phyloP scores from a whole-genome alignment of 2,888 invertebrate genomes.

The Rhodophaea formosa region DNA sequence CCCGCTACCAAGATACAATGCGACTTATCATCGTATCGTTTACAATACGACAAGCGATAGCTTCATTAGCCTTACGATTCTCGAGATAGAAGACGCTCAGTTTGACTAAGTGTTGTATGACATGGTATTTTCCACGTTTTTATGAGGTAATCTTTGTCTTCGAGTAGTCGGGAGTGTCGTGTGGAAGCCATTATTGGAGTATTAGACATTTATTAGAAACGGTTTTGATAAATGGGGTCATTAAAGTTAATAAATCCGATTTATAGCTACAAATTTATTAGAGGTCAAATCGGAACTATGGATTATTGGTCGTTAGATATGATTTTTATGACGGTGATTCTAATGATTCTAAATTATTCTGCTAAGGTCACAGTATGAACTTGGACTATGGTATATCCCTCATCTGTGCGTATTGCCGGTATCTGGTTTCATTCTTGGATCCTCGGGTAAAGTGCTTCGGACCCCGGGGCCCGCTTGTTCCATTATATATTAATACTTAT shows the following conservation, averaged over 20 bases:
- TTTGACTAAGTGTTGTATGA: slow-evolving; percentile 5
- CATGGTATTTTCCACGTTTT: slow-evolving; percentile 5
- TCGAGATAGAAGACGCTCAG: slow-evolving; percentile 2
- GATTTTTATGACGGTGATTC: too few relatives aligned
- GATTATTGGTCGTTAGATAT: too few relatives aligned
- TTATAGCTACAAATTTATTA: too few relatives aligned
- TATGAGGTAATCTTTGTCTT: slow-evolving; percentile 3
- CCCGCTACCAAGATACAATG: background rate
- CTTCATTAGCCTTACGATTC: background rate
- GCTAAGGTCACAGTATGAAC: too few relatives aligned
- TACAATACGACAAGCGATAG: background rate
- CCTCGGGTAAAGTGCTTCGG: too few relatives aligned
- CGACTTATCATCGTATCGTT: background rate
- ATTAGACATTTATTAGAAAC: slow-evolving; percentile 1
- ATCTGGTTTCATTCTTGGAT: too few relatives aligned
- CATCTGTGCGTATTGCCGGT: too few relatives aligned
- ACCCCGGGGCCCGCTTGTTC: too few relatives aligned
- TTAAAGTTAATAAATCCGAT: background rate
- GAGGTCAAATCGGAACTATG: too few relatives aligned
- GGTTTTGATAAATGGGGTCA: background rate
- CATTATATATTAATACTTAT: too few relatives aligned
- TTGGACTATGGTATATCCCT: too few relatives aligned
- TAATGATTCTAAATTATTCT: too few relatives aligned
- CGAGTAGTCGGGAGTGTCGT: background rate
- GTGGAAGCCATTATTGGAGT: background rate